Percentiles rank a stretch among this genome's conserved stretches.
Conservation (phyloP, 2,113 vertebrate genomes). For the Tangachromis dhanisi region DNA sequence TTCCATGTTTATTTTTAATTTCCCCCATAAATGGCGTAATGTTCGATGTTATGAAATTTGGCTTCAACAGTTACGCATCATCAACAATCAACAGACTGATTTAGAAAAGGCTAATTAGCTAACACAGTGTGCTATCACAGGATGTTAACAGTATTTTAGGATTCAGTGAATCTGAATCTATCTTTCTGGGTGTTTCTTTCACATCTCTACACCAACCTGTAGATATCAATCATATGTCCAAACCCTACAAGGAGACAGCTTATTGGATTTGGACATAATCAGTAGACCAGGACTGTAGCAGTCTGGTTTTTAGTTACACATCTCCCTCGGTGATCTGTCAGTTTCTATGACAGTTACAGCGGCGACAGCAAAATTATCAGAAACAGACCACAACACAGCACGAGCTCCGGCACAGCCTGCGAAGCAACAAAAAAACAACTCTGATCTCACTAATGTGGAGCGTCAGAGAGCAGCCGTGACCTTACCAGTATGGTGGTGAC, state of each 20-base stretch:
- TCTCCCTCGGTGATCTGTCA: conserved; percentile 16
- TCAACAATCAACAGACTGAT: neutral
- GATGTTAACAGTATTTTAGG: neutral
- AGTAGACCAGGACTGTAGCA: neutral
- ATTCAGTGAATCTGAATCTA: neutral
- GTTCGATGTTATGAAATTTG: neutral
- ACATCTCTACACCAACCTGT: neutral
- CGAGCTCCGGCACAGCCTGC: neutral
- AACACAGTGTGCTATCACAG: neutral
- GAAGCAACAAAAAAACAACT: conserved; percentile 5
- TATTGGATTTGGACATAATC: neutral
- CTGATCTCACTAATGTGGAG: neutral
- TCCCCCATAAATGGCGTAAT: neutral
- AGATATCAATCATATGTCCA: neutral
- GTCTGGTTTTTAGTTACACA: neutral
- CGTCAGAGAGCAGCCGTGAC: neutral
- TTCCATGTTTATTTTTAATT: neutral
- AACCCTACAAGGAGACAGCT: neutral
- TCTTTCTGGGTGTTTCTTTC: neutral
- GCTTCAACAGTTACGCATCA: neutral
- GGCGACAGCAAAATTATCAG: conserved; percentile 41
- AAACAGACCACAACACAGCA: conserved; percentile 32
- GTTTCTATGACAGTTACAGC: conserved; percentile 46
- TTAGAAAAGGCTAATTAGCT: neutral
- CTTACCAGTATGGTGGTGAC: conserved; percentile 92